Percentiles rank a stretch among this genome's conserved stretches.
Conservation (phyloP, 2,113 vertebrate genomes). For the Grantiella picta region DNA sequence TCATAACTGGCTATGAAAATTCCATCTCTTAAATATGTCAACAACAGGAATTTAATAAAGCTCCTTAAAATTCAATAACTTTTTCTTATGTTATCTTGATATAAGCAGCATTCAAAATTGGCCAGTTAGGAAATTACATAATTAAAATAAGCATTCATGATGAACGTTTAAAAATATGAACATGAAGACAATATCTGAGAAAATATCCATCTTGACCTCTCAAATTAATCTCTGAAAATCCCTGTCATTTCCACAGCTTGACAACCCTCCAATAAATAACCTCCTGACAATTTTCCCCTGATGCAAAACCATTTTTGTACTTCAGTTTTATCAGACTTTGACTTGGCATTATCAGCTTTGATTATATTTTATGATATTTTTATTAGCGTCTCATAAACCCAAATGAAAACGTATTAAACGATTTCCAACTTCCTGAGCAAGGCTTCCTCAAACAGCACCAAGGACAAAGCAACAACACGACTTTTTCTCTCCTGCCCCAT, state of each 20-base stretch:
- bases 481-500: neutral
- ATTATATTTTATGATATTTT: neutral
- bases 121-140: neutral
- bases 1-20: neutral
- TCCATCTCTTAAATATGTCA: neutral
- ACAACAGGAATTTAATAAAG: neutral
- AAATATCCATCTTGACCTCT: neutral
- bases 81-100: neutral
- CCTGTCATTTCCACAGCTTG: neutral
- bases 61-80: neutral
- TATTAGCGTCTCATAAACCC: neutral
- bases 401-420: neutral
- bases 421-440: neutral
- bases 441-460: neutral
- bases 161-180: neutral
- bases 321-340: neutral
- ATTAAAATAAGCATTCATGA: neutral
- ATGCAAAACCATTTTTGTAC: neutral
- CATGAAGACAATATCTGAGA: neutral
- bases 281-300: neutral
- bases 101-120: neutral
- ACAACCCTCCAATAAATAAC: neutral
- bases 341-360: neutral
- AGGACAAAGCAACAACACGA: neutral
- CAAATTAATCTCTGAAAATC: neutral